Conservation (phyloP, 2,888 invertebrate species). For the Scotopteryx bipunctaria region DNA sequence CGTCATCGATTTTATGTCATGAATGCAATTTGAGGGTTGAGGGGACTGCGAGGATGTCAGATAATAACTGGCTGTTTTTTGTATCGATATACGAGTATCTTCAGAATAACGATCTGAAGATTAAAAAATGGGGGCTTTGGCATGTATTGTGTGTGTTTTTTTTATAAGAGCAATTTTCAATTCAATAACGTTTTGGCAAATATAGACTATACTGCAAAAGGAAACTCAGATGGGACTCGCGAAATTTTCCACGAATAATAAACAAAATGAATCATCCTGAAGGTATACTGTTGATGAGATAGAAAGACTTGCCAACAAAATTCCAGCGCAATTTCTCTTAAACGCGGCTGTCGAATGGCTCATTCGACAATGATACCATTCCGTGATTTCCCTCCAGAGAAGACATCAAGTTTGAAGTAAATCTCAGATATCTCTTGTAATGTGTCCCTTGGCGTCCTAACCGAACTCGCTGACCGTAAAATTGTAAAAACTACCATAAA, state of each 20-base stretch:
- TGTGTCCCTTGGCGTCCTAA: conserved; percentile 71
- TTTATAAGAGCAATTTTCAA: no score
- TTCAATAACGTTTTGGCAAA: no score
- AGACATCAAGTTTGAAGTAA: conserved; percentile 78
- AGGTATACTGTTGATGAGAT: conserved; percentile 26
- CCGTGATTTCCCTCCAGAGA: conserved; percentile 75
- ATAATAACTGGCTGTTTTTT: conserved; percentile 25
- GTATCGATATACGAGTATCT: background rate
- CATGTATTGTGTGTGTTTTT: no score
- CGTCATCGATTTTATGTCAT: conserved; percentile 44
- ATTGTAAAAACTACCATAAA: conserved; percentile 82
- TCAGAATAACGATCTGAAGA: background rate
- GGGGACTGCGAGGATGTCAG: conserved; percentile 12
- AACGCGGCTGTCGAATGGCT: conserved; percentile 55
- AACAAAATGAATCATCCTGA: conserved; percentile 19
- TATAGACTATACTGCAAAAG: background rate
- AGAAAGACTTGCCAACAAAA: conserved; percentile 35
- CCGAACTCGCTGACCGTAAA: conserved; percentile 79
- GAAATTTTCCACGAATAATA: background rate
- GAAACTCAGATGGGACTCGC: background rate
- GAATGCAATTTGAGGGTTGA: conserved; percentile 43
- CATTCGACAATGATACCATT: conserved; percentile 68
- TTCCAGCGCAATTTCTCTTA: conserved; percentile 45
- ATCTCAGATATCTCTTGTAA: conserved; percentile 77
- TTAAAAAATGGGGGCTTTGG: no score